Evolutionary conservation across 2,113 vertebrate genomes (phyloP), one percentile per base, ranked within the genome.

Genomic region (Chloebia gouldiae): DNA sequence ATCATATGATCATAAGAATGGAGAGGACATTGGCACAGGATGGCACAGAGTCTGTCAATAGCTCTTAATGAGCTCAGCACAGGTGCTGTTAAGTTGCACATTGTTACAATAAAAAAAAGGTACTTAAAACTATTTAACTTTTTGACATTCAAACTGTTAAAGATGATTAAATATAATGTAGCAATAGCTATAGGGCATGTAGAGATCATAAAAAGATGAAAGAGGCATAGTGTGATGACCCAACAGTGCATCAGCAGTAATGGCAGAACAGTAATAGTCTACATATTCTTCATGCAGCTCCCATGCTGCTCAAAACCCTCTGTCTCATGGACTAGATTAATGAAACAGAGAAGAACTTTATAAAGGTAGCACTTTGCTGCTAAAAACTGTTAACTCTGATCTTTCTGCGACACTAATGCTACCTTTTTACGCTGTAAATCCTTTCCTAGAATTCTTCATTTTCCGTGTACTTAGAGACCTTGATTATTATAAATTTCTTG

Each of bases 121-220:
- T 45, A 88, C 90, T 88, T 95, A 96, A 95, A 96, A 95, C 90
- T 92, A 89, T 95, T 97, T 97, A 96, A 94, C 94, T 95, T 96
- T 93, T 96, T 92, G 92, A 96, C 96, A 92, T 95, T 95, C 90
- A 93, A 88, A 90, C 86, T 95, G 81, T 84, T 96, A 84, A 95
- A 91, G 72, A 97, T 97, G 95, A 96, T 97, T 96, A 96, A 96
- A 97, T 81, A 85, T 51, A 96, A 87, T 71, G 85, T 84, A 92
- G 37, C 79, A 90, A 76, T 95, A 95, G 83, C 91, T 95, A 95
- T 88, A 95, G 86, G 95, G 88, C 90, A 93, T 86, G 83, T 83
- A 95, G 83, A 95, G 92, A 95, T 93, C 85, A 95, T 88, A 95
- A 96, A 96, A 95, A 96, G 90, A 96, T 91, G 76, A 97, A 94